These are phyloP conservation scores for Trematomus loennbergii DNA, from an alignment of 2,113 vertebrate genomes.

Conservation along the genomic window DNA sequence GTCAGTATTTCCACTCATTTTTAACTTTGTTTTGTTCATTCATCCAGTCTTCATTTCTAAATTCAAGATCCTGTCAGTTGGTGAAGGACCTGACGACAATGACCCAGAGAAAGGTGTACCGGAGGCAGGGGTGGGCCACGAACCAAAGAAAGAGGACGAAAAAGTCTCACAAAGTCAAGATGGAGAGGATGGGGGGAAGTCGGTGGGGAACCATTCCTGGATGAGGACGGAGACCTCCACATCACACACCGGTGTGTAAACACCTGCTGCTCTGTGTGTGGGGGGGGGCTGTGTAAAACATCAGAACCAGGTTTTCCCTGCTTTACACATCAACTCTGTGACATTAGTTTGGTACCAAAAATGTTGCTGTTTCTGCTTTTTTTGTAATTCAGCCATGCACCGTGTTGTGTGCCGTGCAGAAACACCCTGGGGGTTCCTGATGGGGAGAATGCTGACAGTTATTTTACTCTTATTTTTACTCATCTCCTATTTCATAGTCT, in stretches of 20 bases:
- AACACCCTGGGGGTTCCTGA: too few species aligned
- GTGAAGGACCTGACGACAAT: conserved; percentile 33
- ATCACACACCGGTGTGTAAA: conserved; percentile 81
- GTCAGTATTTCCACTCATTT: too few species aligned
- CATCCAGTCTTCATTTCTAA: conserved; percentile 89
- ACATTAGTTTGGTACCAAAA: too few species aligned
- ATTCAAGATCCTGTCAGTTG: conserved; percentile 87
- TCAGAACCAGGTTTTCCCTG: neutral
- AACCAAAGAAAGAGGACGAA: neutral
- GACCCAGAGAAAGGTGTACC: neutral
- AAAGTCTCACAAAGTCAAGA: neutral
- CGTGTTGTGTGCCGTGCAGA: too few species aligned
- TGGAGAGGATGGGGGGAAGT: conserved; percentile 10
- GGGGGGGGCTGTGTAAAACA: neutral
- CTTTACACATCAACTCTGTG: too few species aligned
- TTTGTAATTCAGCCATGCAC: neutral
- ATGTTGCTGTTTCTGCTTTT: neutral
- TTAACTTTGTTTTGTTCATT: neutral
- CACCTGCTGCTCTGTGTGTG: neutral
- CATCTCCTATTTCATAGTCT: too few species aligned
- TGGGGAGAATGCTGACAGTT: too few species aligned
- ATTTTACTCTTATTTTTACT: too few species aligned
- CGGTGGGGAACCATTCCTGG: conserved; percentile 71
- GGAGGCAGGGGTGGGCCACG: neutral
- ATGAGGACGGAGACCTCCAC: conserved; percentile 93